phyloP scores from a whole-genome alignment of 64 coral and sea anemone genomes.

The Pocillopora damicornis region DNA sequence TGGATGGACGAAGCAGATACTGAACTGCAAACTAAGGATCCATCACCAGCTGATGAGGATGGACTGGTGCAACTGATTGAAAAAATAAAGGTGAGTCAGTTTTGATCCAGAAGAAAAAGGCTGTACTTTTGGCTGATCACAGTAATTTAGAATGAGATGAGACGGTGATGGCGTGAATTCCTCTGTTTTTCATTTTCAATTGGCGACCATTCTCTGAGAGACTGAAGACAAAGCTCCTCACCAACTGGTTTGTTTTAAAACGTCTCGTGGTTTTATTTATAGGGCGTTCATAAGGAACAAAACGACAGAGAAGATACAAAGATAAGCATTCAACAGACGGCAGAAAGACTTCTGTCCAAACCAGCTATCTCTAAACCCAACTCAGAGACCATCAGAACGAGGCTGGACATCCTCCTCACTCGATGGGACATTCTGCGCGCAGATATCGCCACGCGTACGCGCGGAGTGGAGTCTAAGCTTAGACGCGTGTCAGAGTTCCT shows the following conservation, averaged over 20 bases:
- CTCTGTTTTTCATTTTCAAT: too few relatives aligned
- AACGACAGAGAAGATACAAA: constrained; percentile 77
- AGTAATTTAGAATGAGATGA: background rate
- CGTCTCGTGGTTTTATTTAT: background rate
- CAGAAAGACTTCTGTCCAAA: constrained; percentile 74
- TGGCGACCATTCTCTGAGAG: too few relatives aligned
- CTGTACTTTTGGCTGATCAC: background rate
- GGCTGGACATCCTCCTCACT: constrained; percentile 89
- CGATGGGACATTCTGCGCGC: constrained; percentile 90
- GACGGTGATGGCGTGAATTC: too few relatives aligned
- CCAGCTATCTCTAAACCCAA: constrained; percentile 89
- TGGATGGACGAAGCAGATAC: constrained; percentile 89
- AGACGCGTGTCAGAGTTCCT: constrained; percentile 75
- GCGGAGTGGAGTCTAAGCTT: constrained; percentile 79
- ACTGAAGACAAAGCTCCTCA: too few relatives aligned
- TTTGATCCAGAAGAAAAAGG: background rate
- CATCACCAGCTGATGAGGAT: constrained; percentile 83
- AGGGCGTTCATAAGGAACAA: constrained; percentile 81
- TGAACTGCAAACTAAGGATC: constrained; percentile 57
- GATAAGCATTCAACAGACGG: constrained; percentile 71
- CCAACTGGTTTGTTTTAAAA: background rate
- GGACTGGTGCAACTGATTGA: constrained; percentile 70
- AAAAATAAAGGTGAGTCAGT: constrained; percentile 73
- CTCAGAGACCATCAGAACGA: constrained; percentile 75
- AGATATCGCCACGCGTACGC: constrained; percentile 60